phyloP scores from a whole-genome alignment of 1,140 invertebrate species.

The Geopemphigus sp. region DNA sequence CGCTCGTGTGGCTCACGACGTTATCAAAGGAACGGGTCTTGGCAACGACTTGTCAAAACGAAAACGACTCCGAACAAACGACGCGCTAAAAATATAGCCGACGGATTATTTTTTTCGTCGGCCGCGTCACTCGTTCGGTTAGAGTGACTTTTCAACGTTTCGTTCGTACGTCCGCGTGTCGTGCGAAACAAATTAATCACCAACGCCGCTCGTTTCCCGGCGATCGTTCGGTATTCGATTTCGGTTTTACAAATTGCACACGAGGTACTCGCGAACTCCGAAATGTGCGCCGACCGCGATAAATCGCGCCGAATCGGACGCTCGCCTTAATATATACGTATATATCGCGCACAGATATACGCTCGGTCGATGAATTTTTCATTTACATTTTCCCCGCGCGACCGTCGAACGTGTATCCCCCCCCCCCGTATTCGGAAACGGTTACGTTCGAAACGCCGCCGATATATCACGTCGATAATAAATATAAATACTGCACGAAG shows the following conservation, averaged over 20 bases:
- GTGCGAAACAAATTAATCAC: no score
- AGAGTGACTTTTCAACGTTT: neutral
- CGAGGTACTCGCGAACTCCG: neutral
- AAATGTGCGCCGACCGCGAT: neutral
- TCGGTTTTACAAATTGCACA: no score
- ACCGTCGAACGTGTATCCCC: neutral
- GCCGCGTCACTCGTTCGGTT: no score
- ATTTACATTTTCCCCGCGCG: neutral
- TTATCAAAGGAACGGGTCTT: constrained; percentile 23
- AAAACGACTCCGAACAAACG: no score
- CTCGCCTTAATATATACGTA: no score
- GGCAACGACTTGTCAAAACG: constrained; percentile 16
- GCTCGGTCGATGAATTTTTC: neutral
- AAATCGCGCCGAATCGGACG: neutral
- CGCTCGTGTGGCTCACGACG: neutral
- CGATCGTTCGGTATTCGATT: no score
- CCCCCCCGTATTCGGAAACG: neutral
- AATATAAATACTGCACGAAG: constrained; percentile 11
- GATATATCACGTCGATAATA: neutral
- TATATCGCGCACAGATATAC: neutral
- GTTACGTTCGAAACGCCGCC: no score
- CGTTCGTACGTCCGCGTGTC: no score
- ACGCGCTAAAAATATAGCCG: neutral
- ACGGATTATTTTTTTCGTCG: neutral
- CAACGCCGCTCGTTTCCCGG: no score